Evolutionary conservation across 2,797 vertebrate genomes (phyloP), one percentile per base, ranked within the genome.

Genomic region (Ciconia nigra): DNA sequence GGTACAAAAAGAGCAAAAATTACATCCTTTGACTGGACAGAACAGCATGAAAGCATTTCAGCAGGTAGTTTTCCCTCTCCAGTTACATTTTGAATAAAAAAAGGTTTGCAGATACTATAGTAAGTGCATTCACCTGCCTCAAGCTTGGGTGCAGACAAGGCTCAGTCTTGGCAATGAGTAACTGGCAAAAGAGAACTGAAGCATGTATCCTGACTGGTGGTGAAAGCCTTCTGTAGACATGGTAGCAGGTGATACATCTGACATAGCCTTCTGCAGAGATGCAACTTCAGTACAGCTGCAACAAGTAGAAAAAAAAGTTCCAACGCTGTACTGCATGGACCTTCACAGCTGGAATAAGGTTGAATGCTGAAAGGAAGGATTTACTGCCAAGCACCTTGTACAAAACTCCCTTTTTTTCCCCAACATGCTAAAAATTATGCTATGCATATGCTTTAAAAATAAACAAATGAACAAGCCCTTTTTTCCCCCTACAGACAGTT

Each of bases 291-390:
- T 31, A 89, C 33, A 82, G 26, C 33, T 71, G 15, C 47, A 72
- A 49, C 4, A 85, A 83, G 44, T 0, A 41, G 35, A 69, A 76
- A 59, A 77, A 91, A 77, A 91, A 13, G 25, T 91, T 83, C 47
- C 22, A 73, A 83, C 63, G 67, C 46, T 80, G 17, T 55, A 49
- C 7, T 86, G 57, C 25, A 39, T 31, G 37, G 88, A 71, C 21
- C 16, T 83, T 78, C 52, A 51, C 63, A 74, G 83, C 24, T 83
- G 29, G 51, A 83, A 3, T 20, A 72, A 61, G 24, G 29, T 0
- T 86, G 55, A 94, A 74, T 16, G 18, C 29, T 77, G 44, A 88
- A 89, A 95, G 52, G 69, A 70, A 93, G 42, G 35, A 79, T 70
- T 94, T 85, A 89, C 6, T 24, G 52, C 41, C 37, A 85, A 33